Conservation (phyloP, 2,113 vertebrate species). For the Thymallus thymallus region DNA sequence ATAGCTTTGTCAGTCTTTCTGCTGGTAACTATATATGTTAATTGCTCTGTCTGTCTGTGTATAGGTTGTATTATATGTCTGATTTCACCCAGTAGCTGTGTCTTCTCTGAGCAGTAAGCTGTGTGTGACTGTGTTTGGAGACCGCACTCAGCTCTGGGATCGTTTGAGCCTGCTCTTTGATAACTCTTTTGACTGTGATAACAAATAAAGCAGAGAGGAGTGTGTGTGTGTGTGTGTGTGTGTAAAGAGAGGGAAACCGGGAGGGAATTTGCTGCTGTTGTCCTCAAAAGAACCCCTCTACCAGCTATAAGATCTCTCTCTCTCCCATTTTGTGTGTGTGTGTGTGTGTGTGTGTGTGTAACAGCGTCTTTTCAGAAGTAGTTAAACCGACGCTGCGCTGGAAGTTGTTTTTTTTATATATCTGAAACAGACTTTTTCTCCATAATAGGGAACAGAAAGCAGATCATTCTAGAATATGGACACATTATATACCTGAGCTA, state of each 20-base stretch:
- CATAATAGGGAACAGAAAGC: too few species aligned
- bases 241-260: conserved; percentile 10
- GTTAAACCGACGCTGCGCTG: too few species aligned
- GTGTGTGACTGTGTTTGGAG: conserved; percentile 13
- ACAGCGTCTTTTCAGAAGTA: conserved; percentile 14
- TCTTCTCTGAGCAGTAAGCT: neutral
- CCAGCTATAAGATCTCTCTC: neutral
- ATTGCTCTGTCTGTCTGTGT: neutral
- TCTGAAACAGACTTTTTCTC: neutral
- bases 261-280: conserved; percentile 31
- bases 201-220: conserved; percentile 19
- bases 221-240: too few species aligned
- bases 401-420: neutral
- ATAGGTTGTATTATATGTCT: neutral
- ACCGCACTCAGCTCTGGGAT: conserved; percentile 25
- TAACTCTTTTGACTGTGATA: conserved; percentile 17
- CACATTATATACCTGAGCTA: too few species aligned
- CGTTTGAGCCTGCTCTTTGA: conserved; percentile 43
- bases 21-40: conserved; percentile 92
- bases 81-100: neutral
- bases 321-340: neutral
- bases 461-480: too few species aligned
- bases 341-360: conserved; percentile 18
- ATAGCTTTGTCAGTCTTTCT: conserved; percentile 16
- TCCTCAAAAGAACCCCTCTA: conserved; percentile 37